Base-by-base conservation (phyloP, 23 tunicate species). In the Ascidia mentula region DNA sequence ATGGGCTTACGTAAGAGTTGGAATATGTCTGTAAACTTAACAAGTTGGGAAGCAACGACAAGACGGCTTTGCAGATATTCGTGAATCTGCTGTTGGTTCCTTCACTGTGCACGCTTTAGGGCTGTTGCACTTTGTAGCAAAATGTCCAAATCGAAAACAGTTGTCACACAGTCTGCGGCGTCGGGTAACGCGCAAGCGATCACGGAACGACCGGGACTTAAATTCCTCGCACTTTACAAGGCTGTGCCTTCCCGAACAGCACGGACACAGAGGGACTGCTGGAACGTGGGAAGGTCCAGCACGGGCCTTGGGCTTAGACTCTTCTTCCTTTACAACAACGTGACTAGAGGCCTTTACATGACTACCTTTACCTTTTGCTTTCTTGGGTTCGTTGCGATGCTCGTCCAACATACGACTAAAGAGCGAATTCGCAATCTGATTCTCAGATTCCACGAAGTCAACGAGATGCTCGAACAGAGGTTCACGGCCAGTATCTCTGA, bases 21-120 rank as follows among this genome's bases (percentile, higher is more conserved):
- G n/a, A n/a, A n/a, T n/a, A n/a, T n/a, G n/a, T n/a, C n/a, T n/a
- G n/a, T n/a, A n/a, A n/a, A n/a, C n/a, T n/a, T n/a, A n/a, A n/a
- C n/a, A n/a, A n/a, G n/a, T n/a, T n/a, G n/a, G n/a, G n/a, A n/a
- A n/a, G n/a, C n/a, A n/a, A n/a, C n/a, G n/a, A n/a, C n/a, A n/a
- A n/a, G n/a, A n/a, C n/a, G n/a, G n/a, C n/a, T n/a, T n/a, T n/a
- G n/a, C n/a, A n/a, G n/a, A n/a, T n/a, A n/a, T n/a, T n/a, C n/a
- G n/a, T n/a, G n/a, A n/a, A n/a, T n/a, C n/a, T n/a, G n/a, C n/a
- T n/a, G n/a, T n/a, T n/a, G n/a, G n/a, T n/a, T 35, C 75, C 75
- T 18, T 71, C 38, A 71, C 75, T 5, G 75, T 71, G 34, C 75
- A 71, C 38, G 75, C 75, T 9, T 34, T 34, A 22, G 75, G 38